Conservation (phyloP, 2,113 vertebrate species). For the Narcine bancroftii region DNA sequence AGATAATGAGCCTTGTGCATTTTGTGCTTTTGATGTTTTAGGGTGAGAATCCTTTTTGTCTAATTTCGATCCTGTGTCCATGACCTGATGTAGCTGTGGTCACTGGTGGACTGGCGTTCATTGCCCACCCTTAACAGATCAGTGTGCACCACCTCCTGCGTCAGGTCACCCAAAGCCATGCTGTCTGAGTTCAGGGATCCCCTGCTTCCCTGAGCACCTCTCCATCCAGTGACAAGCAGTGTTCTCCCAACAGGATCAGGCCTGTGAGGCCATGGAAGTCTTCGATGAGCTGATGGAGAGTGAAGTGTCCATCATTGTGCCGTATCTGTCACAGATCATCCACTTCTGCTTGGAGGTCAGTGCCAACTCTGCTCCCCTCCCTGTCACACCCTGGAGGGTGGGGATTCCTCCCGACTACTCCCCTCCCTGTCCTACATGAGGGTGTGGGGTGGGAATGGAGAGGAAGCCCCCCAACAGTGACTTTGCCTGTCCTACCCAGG, state of each 20-base stretch:
- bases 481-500: too few species aligned
- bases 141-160: background rate
- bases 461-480: too few species aligned
- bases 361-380: too few species aligned
- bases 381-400: too few species aligned
- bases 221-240: too few species aligned
- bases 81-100: background rate
- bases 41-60: background rate
- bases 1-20: background rate
- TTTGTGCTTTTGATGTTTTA: background rate
- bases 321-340: constrained; percentile 65
- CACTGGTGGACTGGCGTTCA: background rate
- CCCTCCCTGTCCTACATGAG: background rate
- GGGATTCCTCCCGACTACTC: too few species aligned
- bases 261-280: constrained; percentile 74
- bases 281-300: constrained; percentile 79
- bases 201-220: too few species aligned
- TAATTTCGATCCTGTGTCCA: too few species aligned
- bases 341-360: constrained; percentile 70
- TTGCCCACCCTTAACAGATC: background rate
- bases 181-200: background rate
- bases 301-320: constrained; percentile 67
- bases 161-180: background rate
- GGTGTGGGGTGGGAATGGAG: too few species aligned
- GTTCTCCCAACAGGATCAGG: constrained; percentile 59